Evolutionary conservation across 1,140 invertebrate species (phyloP), one percentile per base, ranked within the genome.

Genomic region (Scaptodrosophila lebanonensis): DNA sequence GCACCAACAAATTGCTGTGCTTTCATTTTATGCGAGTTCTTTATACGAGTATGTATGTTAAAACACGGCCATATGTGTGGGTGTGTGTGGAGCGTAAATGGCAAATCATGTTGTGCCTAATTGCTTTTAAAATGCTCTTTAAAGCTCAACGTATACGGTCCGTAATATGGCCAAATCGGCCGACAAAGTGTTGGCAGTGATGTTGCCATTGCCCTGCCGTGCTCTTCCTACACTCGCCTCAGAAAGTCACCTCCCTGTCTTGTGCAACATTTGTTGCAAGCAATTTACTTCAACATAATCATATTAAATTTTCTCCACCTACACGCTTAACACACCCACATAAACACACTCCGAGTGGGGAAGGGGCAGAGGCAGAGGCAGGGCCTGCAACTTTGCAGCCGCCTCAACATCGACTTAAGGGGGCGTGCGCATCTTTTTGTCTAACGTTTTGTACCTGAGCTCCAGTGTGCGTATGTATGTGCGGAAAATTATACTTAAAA

Each of bases 281-380:
- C 75, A 82, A 79, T 79, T 79, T 79, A 82, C 75, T 70, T 79
- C 57, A 69, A 64, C 75, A 79, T 79, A 79, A 79, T 79, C 75
- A 79, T 79, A 82, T 79, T 79, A 79, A 82, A 79, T 79, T 70
- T 82, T 73, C 66, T 75, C 75, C 75, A 70, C 75, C 75, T 42
- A 66, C 54, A 49, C 66, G 65, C 38, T 82, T 79, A 73, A 54
- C 48, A 43, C 42, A 32, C 44, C 36, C 22, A 47, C 52, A 53
- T 3, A 30, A 18, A 32, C 20, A 18, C 35, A 40, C n/a, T n/a
- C n/a, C n/a, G n/a, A n/a, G n/a, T n/a, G n/a, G n/a, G n/a, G n/a
- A n/a, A n/a, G n/a, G n/a, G n/a, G n/a, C n/a, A n/a, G n/a, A n/a
- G n/a, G n/a, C n/a, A n/a, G n/a, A n/a, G n/a, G n/a, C n/a, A n/a